phyloP scores from a whole-genome alignment of 2,888 invertebrate genomes.

The Lochmaea crataegi region DNA sequence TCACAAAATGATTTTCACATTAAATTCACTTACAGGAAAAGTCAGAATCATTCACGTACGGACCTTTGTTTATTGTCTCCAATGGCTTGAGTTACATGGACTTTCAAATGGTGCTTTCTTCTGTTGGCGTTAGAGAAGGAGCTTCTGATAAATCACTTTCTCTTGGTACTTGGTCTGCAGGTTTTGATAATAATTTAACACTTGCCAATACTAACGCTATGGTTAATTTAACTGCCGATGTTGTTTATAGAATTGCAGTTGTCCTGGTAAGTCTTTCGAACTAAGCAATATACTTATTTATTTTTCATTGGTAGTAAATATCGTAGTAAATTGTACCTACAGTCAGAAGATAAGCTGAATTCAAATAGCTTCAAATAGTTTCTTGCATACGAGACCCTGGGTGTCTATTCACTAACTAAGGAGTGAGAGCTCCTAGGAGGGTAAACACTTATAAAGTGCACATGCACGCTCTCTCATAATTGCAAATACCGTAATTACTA shows the following conservation, averaged over 20 bases:
- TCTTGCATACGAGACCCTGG: too few relatives aligned
- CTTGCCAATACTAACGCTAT: slow-evolving; percentile 75
- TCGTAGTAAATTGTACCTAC: too few relatives aligned
- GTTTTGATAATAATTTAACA: slow-evolving; percentile 75
- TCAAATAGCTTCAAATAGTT: too few relatives aligned
- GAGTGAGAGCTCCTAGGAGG: too few relatives aligned
- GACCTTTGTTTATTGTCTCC: slow-evolving; percentile 71
- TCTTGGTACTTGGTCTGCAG: slow-evolving; percentile 83
- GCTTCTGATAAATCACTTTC: slow-evolving; percentile 77
- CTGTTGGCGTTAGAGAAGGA: slow-evolving; percentile 78
- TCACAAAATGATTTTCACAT: background rate
- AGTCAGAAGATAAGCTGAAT: too few relatives aligned
- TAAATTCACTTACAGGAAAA: slow-evolving; percentile 39
- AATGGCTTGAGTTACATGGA: slow-evolving; percentile 83
- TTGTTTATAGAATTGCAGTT: slow-evolving; percentile 88
- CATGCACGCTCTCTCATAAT: too few relatives aligned
- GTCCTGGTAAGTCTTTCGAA: slow-evolving; percentile 73
- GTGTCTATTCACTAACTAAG: too few relatives aligned
- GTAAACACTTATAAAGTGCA: too few relatives aligned
- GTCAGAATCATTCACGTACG: slow-evolving; percentile 77
- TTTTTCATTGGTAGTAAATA: background rate
- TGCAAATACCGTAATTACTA: too few relatives aligned
- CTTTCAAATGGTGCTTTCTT: slow-evolving; percentile 78
- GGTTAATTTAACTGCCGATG: slow-evolving; percentile 81
- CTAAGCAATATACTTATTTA: background rate